Conservation (phyloP, 2,888 invertebrate genomes). For the Formica aserva region DNA sequence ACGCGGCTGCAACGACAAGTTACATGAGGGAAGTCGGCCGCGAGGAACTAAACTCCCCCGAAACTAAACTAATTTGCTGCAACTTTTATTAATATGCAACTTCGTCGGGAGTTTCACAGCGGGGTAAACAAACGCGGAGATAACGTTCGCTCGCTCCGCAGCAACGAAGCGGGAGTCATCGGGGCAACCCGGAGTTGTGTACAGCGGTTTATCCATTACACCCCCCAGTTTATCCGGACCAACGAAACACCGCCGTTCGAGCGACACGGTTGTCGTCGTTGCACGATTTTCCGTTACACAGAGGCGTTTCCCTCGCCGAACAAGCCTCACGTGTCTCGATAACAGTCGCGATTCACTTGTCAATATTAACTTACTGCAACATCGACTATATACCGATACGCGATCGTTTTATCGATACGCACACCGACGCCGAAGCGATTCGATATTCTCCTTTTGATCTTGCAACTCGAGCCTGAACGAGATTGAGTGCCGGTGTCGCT, state of each 20-base stretch:
- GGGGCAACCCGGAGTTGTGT: conserved; percentile 3
- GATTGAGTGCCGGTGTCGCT: conserved; percentile 71
- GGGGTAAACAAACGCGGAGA: conserved; percentile 76
- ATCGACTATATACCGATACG: conserved; percentile 58
- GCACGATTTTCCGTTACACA: conserved; percentile 48
- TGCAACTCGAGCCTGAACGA: conserved; percentile 62
- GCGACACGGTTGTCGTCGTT: conserved; percentile 46
- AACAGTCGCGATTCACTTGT: conserved; percentile 65
- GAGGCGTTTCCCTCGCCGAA: conserved; percentile 31
- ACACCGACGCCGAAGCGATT: conserved; percentile 38
- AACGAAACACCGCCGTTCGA: conserved; percentile 48
- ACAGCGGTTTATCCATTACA: conserved; percentile 63
- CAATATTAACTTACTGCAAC: conserved; percentile 67
- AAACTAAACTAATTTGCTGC: conserved; percentile 80
- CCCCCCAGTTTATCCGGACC: conserved; percentile 63
- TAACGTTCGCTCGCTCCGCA: conserved; percentile 67
- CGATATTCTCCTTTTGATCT: conserved; percentile 54
- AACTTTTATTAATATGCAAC: conserved; percentile 82
- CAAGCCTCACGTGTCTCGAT: conserved; percentile 55
- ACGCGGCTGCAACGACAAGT: conserved; percentile 55
- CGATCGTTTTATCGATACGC: conserved; percentile 66
- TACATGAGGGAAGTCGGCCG: conserved; percentile 58
- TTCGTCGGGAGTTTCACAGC: conserved; percentile 63
- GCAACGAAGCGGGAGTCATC: conserved; percentile 4
- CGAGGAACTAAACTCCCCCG: conserved; percentile 64